A percentile compares a stretch with the other conserved stretches of the same genome.
These are phyloP conservation scores for Cossypha caffra DNA, from an alignment of 2,797 vertebrate genomes.

Conservation along the genomic window DNA sequence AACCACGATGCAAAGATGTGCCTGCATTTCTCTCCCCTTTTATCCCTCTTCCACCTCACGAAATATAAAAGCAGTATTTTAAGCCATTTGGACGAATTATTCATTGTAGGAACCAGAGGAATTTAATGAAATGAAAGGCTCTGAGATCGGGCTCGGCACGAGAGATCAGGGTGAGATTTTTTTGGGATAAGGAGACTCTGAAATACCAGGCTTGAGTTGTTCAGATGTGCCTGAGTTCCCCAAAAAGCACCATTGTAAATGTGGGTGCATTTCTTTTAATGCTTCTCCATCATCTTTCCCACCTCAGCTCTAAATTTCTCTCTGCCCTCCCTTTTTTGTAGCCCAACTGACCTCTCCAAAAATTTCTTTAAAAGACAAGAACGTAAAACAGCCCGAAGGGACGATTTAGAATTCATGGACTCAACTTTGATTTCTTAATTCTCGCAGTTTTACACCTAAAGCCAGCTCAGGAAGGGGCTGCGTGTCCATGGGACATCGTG, in stretches of 20 bases:
- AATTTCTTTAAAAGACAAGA: rapidly evolving
- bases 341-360: not conserved
- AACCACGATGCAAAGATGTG: not conserved
- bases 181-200: not conserved
- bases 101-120: not conserved
- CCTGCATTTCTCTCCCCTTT: not conserved
- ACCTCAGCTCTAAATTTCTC: not conserved
- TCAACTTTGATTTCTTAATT: not conserved
- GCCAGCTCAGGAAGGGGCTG: not conserved
- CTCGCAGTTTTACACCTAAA: not conserved
- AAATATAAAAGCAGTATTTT: not conserved
- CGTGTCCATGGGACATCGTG: rapidly evolving
- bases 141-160: rapidly evolving
- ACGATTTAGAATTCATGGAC: not conserved
- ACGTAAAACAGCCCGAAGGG: not conserved
- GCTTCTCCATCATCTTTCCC: not conserved
- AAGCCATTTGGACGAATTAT: not conserved
- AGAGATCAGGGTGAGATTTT: not conserved
- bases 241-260: rapidly evolving
- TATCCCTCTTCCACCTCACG: not conserved
- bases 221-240: not conserved
- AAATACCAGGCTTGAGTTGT: not conserved
- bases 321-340: not conserved
- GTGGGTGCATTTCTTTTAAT: not conserved
- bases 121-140: not conserved